Conservation (phyloP, 53 echinoderm and acorn worm genomes). For the Arbacia lixula region DNA sequence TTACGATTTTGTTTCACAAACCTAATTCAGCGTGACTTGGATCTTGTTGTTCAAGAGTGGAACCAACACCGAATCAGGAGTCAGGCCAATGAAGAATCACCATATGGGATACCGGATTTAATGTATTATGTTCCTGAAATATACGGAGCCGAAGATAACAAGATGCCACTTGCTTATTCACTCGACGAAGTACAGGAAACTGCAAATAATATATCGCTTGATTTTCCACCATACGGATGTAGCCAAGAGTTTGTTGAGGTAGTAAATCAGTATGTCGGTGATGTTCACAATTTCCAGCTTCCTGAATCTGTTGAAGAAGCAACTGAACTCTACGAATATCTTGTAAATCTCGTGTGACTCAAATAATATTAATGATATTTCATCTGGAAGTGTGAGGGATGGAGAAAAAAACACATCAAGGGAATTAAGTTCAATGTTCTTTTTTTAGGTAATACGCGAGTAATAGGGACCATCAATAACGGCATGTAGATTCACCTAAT, state of each 20-base stretch:
- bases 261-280: slow-evolving; percentile 27
- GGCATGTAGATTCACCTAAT: too few species aligned
- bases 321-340: neutral
- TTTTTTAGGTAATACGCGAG: too few species aligned
- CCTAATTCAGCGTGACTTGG: slow-evolving; percentile 54
- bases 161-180: slow-evolving; percentile 40
- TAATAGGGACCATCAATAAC: too few species aligned
- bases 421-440: too few species aligned
- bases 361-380: too few species aligned
- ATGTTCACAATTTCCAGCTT: slow-evolving; percentile 32
- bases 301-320: slow-evolving; percentile 25
- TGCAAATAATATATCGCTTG: neutral
- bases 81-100: slow-evolving; percentile 44
- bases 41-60: slow-evolving; percentile 27
- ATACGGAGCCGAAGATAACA: slow-evolving; percentile 33
- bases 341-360: too few species aligned
- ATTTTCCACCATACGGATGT: slow-evolving; percentile 40
- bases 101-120: slow-evolving; percentile 54
- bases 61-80: slow-evolving; percentile 50
- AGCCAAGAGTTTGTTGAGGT: slow-evolving; percentile 32
- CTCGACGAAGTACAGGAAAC: slow-evolving; percentile 1
- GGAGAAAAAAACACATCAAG: too few species aligned
- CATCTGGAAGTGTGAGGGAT: too few species aligned
- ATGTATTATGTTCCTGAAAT: slow-evolving; percentile 50
- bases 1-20: slow-evolving; percentile 55